Base-by-base conservation (phyloP, 1,140 invertebrate genomes). In the Formica selysi region DNA sequence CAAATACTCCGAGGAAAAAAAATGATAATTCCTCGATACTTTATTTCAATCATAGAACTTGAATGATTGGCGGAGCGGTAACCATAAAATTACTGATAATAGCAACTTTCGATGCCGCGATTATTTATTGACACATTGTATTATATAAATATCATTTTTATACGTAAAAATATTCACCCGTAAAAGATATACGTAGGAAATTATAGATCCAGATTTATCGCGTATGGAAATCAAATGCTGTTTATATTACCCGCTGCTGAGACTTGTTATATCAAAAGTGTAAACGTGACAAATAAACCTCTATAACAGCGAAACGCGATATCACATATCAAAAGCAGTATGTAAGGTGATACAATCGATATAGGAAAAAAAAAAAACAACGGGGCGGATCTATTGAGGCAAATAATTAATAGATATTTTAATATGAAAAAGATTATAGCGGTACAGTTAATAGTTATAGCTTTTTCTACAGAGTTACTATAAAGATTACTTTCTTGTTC, bases 281-380 rank as follows among this genome's bases (percentile, higher is more conserved):
- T 70, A 80, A 68, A 80, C 62, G 76, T 67, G 44, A 79, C 64
- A 54, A 26, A 68, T 16, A 68, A 70, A 41, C 11, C 22, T 57
- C 36, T 80, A 36, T 80, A 59, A 41, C 10, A 8, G 4, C 2
- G 2, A 38, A 67, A 10, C 22, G 10, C 16, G 16, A 3, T 80
- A 29, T 80, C 78, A 5, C 1, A 10, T 79, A 57, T 80, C 64
- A 32, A 54, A 26, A 51, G 22, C 11, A 44, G 6, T 79, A 80
- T n/a, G 1, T n/a, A 26, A 6, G 13, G 0, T 57, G 44, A 68
- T 68, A 32, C 16, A 68, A 80, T 51, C 22, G n/a, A 51, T 3
- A 26, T 54, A 16, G 16, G 36, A 26, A n/a, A 13, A 61, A 64
- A 48, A 29, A 29, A 29, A 29, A 29, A 29, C 26, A 29, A 1